A percentile compares a stretch with the other conserved stretches of the same genome.
Evolutionary conservation across 2,113 vertebrate species (phyloP).

Genomic region (Bufo bufo): DNA sequence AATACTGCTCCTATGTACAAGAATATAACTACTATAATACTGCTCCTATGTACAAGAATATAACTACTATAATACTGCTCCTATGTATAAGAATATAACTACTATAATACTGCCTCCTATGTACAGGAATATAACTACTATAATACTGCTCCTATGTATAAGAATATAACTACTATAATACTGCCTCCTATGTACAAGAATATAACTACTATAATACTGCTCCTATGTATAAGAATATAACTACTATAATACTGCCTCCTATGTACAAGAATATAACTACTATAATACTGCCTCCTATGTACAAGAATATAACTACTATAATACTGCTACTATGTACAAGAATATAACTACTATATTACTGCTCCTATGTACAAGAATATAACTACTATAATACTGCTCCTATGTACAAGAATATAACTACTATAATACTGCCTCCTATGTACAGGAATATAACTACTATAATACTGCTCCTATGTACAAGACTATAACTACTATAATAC

Average conservation of each 20-base stretch:
- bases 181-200: neutral
- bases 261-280: constrained; percentile 1
- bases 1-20: neutral
- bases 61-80: constrained; percentile 5
- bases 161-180: constrained; percentile 1
- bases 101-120: too few relatives aligned
- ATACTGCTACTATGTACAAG: neutral
- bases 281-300: neutral
- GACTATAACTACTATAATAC: too few relatives aligned
- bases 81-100: neutral
- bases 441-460: too few relatives aligned
- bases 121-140: too few relatives aligned
- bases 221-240: neutral
- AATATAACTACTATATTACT: constrained; percentile 4
- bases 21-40: too few relatives aligned
- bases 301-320: neutral
- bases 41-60: neutral
- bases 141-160: too few relatives aligned
- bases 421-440: neutral
- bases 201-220: constrained; percentile 4
- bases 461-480: too few relatives aligned
- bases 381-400: constrained; percentile 4
- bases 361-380: neutral
- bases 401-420: neutral
- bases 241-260: constrained; percentile 4